These are phyloP conservation scores for Rhodinocichla rosea DNA, from an alignment of 2,113 vertebrate species.

Conservation along the genomic window DNA sequence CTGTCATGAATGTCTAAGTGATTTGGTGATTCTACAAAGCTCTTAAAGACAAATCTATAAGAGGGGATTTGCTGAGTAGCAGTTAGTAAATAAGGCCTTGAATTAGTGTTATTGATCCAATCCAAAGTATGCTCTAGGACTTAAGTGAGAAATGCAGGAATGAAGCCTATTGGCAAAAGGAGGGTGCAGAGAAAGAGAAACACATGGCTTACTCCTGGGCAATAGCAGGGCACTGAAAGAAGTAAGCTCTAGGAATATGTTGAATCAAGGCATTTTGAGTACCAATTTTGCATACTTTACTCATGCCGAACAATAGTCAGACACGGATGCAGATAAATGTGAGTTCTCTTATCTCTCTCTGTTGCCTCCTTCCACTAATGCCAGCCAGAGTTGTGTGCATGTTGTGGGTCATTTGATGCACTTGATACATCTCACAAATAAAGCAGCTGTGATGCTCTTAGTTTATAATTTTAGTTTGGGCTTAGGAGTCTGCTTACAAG, in stretches of 20 bases:
- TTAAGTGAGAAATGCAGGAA: neutral
- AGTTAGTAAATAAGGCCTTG: neutral
- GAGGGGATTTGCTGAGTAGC: neutral
- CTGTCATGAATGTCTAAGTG: neutral
- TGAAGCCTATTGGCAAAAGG: neutral
- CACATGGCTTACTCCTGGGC: neutral
- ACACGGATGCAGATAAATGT: neutral
- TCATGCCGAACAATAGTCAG: neutral
- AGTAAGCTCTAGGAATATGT: neutral
- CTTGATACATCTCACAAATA: neutral
- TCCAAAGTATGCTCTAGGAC: neutral
- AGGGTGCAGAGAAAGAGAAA: neutral
- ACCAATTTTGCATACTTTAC: neutral
- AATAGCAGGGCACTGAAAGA: neutral
- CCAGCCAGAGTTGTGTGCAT: neutral
- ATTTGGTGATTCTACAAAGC: neutral
- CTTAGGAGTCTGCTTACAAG: neutral
- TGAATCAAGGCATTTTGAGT: neutral
- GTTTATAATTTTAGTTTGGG: neutral
- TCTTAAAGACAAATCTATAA: conserved; percentile 3
- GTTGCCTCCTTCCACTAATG: neutral
- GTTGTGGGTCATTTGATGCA: neutral
- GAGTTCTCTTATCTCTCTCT: neutral
- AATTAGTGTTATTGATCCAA: conserved; percentile 12
- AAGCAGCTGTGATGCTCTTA: neutral